Percentiles rank a stretch among this genome's conserved stretches.
Evolutionary conservation across 2,797 vertebrate species (phyloP).

Genomic region (Alectoris magna): DNA sequence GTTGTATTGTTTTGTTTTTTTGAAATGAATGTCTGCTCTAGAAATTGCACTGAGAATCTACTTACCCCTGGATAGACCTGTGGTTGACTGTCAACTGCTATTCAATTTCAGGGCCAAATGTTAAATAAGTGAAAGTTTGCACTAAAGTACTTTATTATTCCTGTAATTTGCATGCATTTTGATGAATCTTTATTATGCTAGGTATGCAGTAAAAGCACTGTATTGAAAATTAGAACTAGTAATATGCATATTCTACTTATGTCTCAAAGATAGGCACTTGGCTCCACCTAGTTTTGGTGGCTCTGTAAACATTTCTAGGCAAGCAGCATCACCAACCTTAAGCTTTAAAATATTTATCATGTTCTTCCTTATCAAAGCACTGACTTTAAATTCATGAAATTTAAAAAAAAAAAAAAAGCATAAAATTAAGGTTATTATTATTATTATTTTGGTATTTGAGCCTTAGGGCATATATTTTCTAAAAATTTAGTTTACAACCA

Average conservation of each 20-base stretch:
- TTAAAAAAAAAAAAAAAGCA: neutral
- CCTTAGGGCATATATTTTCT: neutral
- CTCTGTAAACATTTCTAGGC: neutral
- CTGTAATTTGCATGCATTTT: neutral
- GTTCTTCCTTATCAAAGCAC: neutral
- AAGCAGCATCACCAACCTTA: neutral
- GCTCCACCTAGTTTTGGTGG: neutral
- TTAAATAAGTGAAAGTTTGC: neutral
- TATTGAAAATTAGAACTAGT: neutral
- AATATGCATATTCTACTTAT: neutral
- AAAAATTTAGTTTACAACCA: neutral
- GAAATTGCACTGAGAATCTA: neutral
- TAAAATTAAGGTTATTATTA: neutral
- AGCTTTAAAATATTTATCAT: neutral
- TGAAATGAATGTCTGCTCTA: neutral
- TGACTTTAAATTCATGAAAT: neutral
- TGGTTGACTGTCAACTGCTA: neutral
- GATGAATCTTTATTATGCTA: neutral
- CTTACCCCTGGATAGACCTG: neutral
- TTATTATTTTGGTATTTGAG: neutral
- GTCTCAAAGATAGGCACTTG: neutral
- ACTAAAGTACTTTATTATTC: neutral
- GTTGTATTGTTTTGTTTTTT: neutral
- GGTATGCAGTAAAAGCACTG: neutral
- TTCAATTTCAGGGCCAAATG: neutral